Base-by-base conservation (phyloP, 2,113 vertebrate genomes). In the Ascaphus truei region DNA sequence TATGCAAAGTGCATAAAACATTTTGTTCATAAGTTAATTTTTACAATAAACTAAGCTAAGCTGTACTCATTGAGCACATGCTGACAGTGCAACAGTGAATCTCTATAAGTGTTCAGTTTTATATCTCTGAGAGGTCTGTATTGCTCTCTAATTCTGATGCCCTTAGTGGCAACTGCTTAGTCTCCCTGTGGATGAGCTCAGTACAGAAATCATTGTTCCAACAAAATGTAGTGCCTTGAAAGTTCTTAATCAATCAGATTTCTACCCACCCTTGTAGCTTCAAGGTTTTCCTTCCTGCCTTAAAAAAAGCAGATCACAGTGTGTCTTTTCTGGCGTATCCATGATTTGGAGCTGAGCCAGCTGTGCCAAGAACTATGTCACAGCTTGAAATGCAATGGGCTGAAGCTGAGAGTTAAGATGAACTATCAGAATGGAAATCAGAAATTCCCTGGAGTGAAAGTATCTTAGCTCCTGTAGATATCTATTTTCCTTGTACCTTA, bases 401-500 rank as follows among this genome's bases (percentile, higher is more conserved):
- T 68, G 55, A 68, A 68, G 53, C 66, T 68, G 55, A 48, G 43
- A 50, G 27, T 36, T 50, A 68, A 68, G 66, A 68, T 59, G 66
- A 68, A 68, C 66, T 59, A 68, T 68, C 66, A 59, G 66, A 68
- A 68, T 68, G 66, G 66, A 68, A 68, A 68, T 68, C 66, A 59
- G 66, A 68, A 68, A 59, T 50, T 68, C 66, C 66, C 66, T 50
- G 55, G 55, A 68, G 66, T 59, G 66, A 68, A 50, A 68, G 66
- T 68, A 68, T 68, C 66, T 68, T 31, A 58, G 55, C 55, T 68
- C 66, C 66, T 59, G 66, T 59, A 68, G 66, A 68, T 68, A 68
- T 68, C 66, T 36, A 68, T 68, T 59, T 68, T 68, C 53, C 50
- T 59, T 68, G n/a, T 50, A 68, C 56, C 55, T 33, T 59, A 59